A percentile compares a stretch with the other conserved stretches of the same genome.
Conservation (phyloP, 1,140 invertebrate species). For the Metaphire vulgaris region DNA sequence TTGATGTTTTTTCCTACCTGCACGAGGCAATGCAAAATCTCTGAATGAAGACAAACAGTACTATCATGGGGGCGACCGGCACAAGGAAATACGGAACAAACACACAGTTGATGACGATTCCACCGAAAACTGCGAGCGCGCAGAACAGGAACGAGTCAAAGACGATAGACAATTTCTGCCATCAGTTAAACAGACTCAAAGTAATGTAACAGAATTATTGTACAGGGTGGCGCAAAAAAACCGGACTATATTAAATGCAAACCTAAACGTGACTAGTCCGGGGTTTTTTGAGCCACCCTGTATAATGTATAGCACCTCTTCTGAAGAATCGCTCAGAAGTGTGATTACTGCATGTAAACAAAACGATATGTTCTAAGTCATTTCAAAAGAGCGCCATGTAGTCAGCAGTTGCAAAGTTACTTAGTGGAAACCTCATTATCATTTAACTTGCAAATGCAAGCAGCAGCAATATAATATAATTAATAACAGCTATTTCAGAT, state of each 20-base stretch:
- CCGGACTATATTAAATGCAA: too few relatives aligned
- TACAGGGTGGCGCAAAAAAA: too few relatives aligned
- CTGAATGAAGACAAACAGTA: conserved; percentile 18
- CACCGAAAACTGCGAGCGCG: conserved; percentile 6
- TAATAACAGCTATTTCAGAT: too few relatives aligned
- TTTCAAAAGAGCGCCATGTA: too few relatives aligned
- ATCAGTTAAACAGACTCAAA: not conserved
- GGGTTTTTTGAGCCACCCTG: not conserved
- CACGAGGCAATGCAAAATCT: conserved; percentile 25
- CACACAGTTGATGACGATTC: conserved; percentile 19
- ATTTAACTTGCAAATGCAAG: too few relatives aligned
- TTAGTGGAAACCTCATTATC: too few relatives aligned
- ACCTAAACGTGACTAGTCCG: conserved; percentile 1
- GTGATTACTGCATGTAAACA: too few relatives aligned
- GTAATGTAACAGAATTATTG: not conserved
- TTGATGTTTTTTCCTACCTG: too few relatives aligned
- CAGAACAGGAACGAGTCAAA: conserved; percentile 19
- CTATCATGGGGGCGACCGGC: conserved; percentile 18
- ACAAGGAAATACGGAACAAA: conserved; percentile 25
- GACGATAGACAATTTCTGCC: not conserved
- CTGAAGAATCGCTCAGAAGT: too few relatives aligned
- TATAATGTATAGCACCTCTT: not conserved
- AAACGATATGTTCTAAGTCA: too few relatives aligned
- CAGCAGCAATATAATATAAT: too few relatives aligned
- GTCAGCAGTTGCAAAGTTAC: too few relatives aligned